Evolutionary conservation across 2,888 invertebrate genomes (phyloP), one percentile per base, ranked within the genome.

Genomic region (Lottia scabra): DNA sequence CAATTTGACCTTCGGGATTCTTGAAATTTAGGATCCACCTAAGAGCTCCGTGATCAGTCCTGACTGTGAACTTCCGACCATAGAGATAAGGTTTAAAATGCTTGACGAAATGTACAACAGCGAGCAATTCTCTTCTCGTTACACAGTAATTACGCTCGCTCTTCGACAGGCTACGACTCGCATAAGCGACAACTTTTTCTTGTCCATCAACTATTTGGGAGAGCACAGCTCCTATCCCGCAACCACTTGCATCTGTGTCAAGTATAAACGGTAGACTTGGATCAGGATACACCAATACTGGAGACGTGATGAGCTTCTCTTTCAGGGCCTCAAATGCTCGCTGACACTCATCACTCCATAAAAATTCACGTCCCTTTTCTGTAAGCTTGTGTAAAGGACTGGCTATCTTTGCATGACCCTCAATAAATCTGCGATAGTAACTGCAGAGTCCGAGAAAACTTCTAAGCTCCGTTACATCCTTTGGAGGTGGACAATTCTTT

Each of bases 41-140:
- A 3, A 80, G 63, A 15, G 80, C 74, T n/a, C 68, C 68, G 67
- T 81, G 79, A 45, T 80, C 78, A 19, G 80, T 77, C 13, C 76
- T 1, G 1, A 80, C n/a, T 6, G 65, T 19, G 62, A 79, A 78
- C 16, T 65, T 43, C n/a, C 67, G 26, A 12, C 76, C 80, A 19
- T 70, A 71, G 19, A 80, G 63, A 62, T 80, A 80, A 30, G 65
- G 71, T 13, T 69, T 65, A 56, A 73, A 79, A 19, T 71, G 63
- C 44, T 75, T 75, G 13, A 76, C 63, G n/a, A 63, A 63, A 8
- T 68, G 26, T 0, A 76, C 68, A 10, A 77, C 70, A 6, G 75
- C 75, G 26, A 78, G 30, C 5, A 78, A 69, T 46, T 77, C 75
- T 23, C 70, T 16, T 16, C 72, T 30, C 10, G 75, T 78, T 15